Conservation (phyloP, 2,888 invertebrate species). For the Ormyrus labotus region DNA sequence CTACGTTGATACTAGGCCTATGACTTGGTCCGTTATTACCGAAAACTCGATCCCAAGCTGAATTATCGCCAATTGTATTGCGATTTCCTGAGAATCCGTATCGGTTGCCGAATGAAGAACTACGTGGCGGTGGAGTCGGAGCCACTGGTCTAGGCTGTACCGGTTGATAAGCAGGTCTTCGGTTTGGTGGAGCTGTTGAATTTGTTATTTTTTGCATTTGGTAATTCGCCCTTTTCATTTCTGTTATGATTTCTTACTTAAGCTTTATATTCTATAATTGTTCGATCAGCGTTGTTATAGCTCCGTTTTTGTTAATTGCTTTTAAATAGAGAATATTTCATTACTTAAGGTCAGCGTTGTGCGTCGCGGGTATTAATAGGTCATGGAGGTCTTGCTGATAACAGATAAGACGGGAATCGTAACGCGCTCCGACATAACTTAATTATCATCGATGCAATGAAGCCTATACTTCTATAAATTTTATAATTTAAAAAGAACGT, state of each 20-base stretch:
- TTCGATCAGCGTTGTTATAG: slow-evolving; percentile 3
- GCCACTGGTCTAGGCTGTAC: slow-evolving; percentile 58
- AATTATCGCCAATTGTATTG: slow-evolving; percentile 65
- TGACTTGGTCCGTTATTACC: slow-evolving; percentile 49
- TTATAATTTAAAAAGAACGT: no score
- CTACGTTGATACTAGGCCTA: background rate
- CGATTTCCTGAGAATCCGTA: slow-evolving; percentile 63
- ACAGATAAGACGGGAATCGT: slow-evolving; percentile 15
- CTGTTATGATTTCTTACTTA: background rate
- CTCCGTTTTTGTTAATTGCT: slow-evolving; percentile 2
- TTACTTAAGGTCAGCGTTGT: slow-evolving; percentile 36
- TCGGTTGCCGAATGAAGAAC: slow-evolving; percentile 63
- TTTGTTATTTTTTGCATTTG: slow-evolving; percentile 41
- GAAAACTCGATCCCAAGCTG: slow-evolving; percentile 66
- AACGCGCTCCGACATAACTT: background rate
- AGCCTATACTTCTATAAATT: no score
- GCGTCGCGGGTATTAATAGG: slow-evolving; percentile 24
- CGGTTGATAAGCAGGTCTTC: slow-evolving; percentile 53
- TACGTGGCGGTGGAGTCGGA: slow-evolving; percentile 68
- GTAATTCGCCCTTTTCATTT: slow-evolving; percentile 16
- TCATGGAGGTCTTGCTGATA: slow-evolving; percentile 50
- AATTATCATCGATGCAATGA: no score
- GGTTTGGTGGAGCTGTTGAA: slow-evolving; percentile 63
- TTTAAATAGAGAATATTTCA: background rate
- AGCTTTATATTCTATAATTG: background rate